Evolutionary conservation across 2,888 invertebrate species (phyloP).

Genomic region (Brachyopa scutellaris): DNA sequence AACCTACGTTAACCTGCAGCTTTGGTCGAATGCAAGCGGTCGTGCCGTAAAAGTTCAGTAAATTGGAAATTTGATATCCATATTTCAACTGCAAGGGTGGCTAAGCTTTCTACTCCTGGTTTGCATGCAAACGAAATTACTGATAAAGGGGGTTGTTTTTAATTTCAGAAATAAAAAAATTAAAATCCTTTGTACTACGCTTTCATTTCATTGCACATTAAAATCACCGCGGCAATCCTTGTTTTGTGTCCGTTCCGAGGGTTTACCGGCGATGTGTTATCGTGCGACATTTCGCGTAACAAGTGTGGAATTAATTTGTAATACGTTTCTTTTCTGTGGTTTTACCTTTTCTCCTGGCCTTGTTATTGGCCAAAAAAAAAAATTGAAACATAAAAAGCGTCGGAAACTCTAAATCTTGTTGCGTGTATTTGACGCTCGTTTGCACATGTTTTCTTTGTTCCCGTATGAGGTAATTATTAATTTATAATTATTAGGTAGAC

Average conservation of each 20-base stretch:
- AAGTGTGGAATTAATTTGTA: conserved; percentile 71
- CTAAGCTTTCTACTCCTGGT: neutral
- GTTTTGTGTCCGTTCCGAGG: conserved; percentile 10
- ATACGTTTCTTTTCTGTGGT: too few species aligned
- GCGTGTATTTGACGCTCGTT: conserved; percentile 66
- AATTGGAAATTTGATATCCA: conserved; percentile 66
- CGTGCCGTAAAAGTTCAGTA: conserved; percentile 37
- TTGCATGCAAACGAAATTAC: conserved; percentile 58
- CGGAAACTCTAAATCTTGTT: conserved; percentile 36
- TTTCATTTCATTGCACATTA: conserved; percentile 63
- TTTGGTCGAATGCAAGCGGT: conserved; percentile 41
- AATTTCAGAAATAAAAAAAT: neutral
- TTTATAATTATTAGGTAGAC: conserved; percentile 54
- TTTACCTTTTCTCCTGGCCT: too few species aligned
- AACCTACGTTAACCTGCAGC: conserved; percentile 52
- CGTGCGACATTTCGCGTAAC: conserved; percentile 55
- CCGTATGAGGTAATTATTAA: conserved; percentile 60
- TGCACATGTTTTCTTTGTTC: conserved; percentile 63
- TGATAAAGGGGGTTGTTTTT: conserved; percentile 44
- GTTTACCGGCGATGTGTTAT: conserved; percentile 41
- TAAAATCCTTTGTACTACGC: conserved; percentile 21
- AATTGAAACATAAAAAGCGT: neutral
- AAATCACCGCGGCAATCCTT: conserved; percentile 60
- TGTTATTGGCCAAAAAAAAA: conserved; percentile 33
- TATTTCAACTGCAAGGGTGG: conserved; percentile 45